A percentile compares a stretch with the other conserved stretches of the same genome.
Conservation (phyloP, 2,113 vertebrate species). For the Mustela lutreola region DNA sequence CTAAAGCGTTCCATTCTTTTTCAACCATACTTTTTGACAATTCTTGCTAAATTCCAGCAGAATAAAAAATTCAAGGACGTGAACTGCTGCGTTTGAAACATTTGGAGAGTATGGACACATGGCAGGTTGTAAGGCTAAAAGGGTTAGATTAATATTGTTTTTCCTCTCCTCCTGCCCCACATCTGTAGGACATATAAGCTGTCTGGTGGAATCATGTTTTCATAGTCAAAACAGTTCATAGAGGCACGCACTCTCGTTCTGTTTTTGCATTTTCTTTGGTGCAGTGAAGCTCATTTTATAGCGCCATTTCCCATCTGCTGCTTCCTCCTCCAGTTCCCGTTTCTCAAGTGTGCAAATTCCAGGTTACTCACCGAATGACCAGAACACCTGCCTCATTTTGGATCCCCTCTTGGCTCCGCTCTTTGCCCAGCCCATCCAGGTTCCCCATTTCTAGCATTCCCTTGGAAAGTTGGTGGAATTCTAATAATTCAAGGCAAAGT, state of each 20-base stretch:
- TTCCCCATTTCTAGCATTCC: not conserved
- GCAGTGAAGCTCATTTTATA: not conserved
- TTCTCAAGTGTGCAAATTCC: conserved; percentile 23
- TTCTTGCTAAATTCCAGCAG: conserved; percentile 37
- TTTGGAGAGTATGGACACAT: conserved; percentile 11
- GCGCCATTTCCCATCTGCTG: conserved; percentile 6
- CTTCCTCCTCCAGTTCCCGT: not conserved
- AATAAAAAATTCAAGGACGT: conserved; percentile 38
- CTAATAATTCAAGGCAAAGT: conserved; percentile 26
- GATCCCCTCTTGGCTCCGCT: not conserved
- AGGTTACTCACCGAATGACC: conserved; percentile 7
- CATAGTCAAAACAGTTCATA: not conserved
- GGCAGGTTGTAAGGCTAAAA: conserved; percentile 34
- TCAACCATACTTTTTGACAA: conserved; percentile 41
- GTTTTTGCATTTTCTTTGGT: not conserved
- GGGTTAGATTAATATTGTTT: conserved; percentile 9
- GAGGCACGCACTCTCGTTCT: not conserved
- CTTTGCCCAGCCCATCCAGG: not conserved
- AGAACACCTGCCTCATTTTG: conserved; percentile 32
- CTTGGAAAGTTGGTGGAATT: conserved; percentile 47
- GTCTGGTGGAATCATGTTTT: not conserved
- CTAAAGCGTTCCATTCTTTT: conserved; percentile 7
- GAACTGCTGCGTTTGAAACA: conserved; percentile 47
- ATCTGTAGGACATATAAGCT: not conserved
- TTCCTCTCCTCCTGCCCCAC: not conserved